Base-by-base conservation (phyloP, 1,140 invertebrate species). In the Bilobella aurantiaca region DNA sequence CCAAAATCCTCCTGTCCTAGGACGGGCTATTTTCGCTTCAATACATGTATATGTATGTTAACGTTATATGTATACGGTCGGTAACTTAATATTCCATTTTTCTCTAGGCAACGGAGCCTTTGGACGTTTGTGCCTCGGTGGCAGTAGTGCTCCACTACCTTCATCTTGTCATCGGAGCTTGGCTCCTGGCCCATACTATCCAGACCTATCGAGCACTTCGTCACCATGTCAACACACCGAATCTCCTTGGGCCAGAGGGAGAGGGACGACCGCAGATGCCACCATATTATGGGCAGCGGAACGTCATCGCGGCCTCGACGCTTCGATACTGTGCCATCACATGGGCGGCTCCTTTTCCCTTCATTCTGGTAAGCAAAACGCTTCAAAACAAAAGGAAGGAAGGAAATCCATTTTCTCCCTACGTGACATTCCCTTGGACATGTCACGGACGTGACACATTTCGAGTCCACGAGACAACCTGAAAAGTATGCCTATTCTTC, bases 81-180 rank as follows among this genome's bases (percentile, higher is more conserved):
- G n/a, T n/a, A n/a, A n/a, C n/a, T n/a, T n/a, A n/a, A n/a, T n/a
- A n/a, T n/a, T n/a, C n/a, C n/a, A n/a, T 62, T 2, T 67, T 29
- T 66, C 75, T 77, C 61, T 75, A 86, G 83, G 82, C 83, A 8
- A 82, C 82, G 0, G 82, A 82, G 69, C 82, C 80, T 32, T 75
- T 76, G 63, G 76, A 81, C 3, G 79, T 82, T 67, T 87, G 86
- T 72, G 79, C 84, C 69, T 78, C 81, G 16, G 81, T 86, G 23
- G 84, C 85, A 1, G 72, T 87, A 8, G 75, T 85, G 2, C 76
- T 87, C 16, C 85, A 87, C 75, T 87, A 86, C 75, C 79, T 85
- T 12, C 84, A 87, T 73, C 77, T 87, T 32, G 81, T 83, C 0
- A 82, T 83, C 56, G 79, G 82, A 0, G 82, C 82, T 73, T 88